Base-by-base conservation (phyloP, 2,113 vertebrate genomes). In the Cromileptes altivelis region DNA sequence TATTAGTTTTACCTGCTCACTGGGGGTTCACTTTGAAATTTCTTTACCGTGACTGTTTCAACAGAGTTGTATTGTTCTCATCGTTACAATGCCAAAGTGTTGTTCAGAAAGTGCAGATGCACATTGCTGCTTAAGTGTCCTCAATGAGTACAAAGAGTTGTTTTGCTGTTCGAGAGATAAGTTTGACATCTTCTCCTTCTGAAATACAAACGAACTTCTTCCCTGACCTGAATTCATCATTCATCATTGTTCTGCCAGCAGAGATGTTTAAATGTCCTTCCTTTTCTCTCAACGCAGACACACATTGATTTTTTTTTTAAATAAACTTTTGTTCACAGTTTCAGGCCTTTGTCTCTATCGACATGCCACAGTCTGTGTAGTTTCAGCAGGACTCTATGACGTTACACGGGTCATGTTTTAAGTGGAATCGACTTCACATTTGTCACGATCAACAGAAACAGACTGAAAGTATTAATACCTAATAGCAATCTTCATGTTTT, bases 221-320 rank as follows among this genome's bases (percentile, higher is more conserved):
- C 67, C 21, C 13, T 50, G 33, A 15, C n/a, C 21, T 71, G 53
- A 65, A 80, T 40, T 76, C 21, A 27, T 58, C 8, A 64, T 23
- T 69, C 19, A 21, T 62, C 5, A 68, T 55, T 67, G 40, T 60
- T 64, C 52, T 69, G 40, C n/a, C 56, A 42, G 57, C 57, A 33
- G 17, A 37, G 17, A n/a, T 0, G 1, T 42, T 55, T 18, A 40
- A 6, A 13, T 50, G 37, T 63, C 23, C 21, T 69, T 69, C n/a
- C 12, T 70, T 17, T 64, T 80, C 21, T 55, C 47, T 47, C 15
- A 37, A 1, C 9, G 25, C 19, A 67, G 45, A 68, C 17, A 45
- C 53, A 11, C 64, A 67, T 71, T 55, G 21, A 12, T 61, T 70
- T 60, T 18, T 25, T 2, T 2, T 18, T 37, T 1, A 10, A 52